These are phyloP conservation scores for Zosterops pallidus DNA, from an alignment of 2,113 vertebrate genomes.

Conservation along the genomic window DNA sequence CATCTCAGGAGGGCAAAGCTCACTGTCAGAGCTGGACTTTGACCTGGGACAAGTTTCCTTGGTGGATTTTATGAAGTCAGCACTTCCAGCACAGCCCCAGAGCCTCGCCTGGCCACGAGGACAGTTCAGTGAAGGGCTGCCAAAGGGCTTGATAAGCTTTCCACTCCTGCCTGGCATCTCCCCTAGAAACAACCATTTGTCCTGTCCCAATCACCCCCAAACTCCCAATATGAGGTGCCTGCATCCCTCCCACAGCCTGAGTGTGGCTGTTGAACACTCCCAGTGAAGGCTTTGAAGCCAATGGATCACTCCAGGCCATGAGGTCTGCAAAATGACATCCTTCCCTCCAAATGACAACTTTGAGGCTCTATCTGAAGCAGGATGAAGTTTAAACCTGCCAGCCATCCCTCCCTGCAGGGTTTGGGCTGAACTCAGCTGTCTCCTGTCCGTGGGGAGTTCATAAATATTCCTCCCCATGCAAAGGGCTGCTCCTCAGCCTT, in stretches of 20 bases:
- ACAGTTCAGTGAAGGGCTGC: rapidly evolving
- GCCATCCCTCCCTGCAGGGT: neutral
- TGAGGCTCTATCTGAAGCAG: neutral
- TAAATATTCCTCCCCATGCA: conserved; percentile 35
- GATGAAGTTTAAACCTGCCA: neutral
- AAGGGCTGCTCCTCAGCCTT: conserved; percentile 6
- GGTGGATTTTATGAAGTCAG: neutral
- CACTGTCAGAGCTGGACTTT: neutral
- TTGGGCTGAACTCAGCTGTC: neutral
- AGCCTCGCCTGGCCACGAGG: neutral
- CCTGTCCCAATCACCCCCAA: neutral
- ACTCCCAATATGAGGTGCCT: neutral
- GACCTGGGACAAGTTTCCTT: neutral
- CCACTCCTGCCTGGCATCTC: neutral
- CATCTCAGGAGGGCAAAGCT: neutral
- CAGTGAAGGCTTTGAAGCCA: neutral
- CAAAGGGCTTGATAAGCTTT: neutral
- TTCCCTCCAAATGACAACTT: neutral
- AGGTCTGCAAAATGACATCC: neutral
- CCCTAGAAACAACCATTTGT: neutral
- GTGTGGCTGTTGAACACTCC: neutral
- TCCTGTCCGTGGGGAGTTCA: neutral
- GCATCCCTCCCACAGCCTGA: rapidly evolving
- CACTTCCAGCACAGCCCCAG: neutral
- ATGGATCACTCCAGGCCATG: neutral